A percentile compares a stretch with the other conserved stretches of the same genome.
phyloP scores from a whole-genome alignment of 1,140 invertebrate species.

The Drosophila kikkawai region DNA sequence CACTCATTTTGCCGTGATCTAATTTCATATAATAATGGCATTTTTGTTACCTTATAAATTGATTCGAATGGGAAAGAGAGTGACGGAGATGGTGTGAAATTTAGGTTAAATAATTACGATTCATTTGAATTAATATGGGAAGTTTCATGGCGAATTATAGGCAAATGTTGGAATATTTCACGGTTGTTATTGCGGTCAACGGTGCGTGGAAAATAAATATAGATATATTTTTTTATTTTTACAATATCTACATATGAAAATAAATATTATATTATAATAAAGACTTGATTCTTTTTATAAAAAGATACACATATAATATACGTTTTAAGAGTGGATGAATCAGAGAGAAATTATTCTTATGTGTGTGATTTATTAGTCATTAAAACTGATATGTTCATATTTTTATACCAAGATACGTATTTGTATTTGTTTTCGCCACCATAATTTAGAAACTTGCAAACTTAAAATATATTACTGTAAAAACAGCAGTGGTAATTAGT shows the following conservation, averaged over 20 bases:
- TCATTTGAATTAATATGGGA: constrained; percentile 17
- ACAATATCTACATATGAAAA: background rate
- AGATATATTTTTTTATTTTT: background rate
- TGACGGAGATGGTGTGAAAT: constrained; percentile 35
- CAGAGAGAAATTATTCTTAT: background rate
- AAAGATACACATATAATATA: too few species aligned
- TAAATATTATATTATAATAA: background rate
- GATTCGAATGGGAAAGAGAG: background rate
- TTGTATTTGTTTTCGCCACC: background rate
- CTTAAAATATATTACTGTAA: background rate
- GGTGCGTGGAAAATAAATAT: background rate
- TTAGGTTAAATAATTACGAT: constrained; percentile 22
- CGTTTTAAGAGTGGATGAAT: constrained; percentile 4
- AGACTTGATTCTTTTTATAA: too few species aligned
- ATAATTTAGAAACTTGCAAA: background rate
- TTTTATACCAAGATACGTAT: background rate
- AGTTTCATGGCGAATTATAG: constrained; percentile 32
- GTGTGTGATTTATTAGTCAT: constrained; percentile 22
- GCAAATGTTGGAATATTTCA: constrained; percentile 3
- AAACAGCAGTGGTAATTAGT: background rate
- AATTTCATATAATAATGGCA: constrained; percentile 28
- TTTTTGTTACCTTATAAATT: constrained; percentile 37
- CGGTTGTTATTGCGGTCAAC: background rate
- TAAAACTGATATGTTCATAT: background rate
- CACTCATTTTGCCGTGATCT: constrained; percentile 28